These are phyloP conservation scores for Megalops atlanticus DNA, from an alignment of 2,113 vertebrate species.

Conservation along the genomic window DNA sequence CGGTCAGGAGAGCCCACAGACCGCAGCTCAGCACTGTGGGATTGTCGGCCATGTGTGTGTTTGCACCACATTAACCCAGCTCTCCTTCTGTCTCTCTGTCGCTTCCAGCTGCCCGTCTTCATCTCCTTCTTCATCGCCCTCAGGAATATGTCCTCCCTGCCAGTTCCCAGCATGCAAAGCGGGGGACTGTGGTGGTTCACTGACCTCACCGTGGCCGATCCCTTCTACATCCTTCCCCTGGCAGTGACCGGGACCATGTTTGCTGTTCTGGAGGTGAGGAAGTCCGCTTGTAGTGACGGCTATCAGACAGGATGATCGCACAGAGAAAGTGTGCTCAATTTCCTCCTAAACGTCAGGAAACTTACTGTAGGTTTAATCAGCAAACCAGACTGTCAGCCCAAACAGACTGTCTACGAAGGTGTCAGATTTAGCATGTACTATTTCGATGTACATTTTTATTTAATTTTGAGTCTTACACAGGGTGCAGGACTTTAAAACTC, in stretches of 20 bases:
- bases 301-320: not conserved
- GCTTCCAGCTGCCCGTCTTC: slow-evolving; percentile 78
- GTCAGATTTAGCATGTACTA: too few species aligned
- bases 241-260: slow-evolving; percentile 81
- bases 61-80: not conserved
- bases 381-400: too few species aligned
- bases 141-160: slow-evolving; percentile 84
- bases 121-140: slow-evolving; percentile 89
- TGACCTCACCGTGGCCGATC: slow-evolving; percentile 79
- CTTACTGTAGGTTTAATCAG: too few species aligned
- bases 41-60: too few species aligned
- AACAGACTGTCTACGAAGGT: too few species aligned
- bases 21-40: too few species aligned
- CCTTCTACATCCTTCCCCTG: slow-evolving; percentile 78
- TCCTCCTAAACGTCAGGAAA: too few species aligned
- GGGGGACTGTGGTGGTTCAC: slow-evolving; percentile 83
- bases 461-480: too few species aligned
- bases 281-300: not conserved
- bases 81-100: slow-evolving; percentile 15
- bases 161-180: slow-evolving; percentile 83
- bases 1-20: too few species aligned
- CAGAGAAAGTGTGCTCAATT: too few species aligned
- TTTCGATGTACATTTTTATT: too few species aligned
- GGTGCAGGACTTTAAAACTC: too few species aligned
- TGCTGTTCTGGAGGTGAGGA: slow-evolving; percentile 78